Conservation (phyloP, 53 echinoderm and acorn worm species). For the Stichopus horrens region DNA sequence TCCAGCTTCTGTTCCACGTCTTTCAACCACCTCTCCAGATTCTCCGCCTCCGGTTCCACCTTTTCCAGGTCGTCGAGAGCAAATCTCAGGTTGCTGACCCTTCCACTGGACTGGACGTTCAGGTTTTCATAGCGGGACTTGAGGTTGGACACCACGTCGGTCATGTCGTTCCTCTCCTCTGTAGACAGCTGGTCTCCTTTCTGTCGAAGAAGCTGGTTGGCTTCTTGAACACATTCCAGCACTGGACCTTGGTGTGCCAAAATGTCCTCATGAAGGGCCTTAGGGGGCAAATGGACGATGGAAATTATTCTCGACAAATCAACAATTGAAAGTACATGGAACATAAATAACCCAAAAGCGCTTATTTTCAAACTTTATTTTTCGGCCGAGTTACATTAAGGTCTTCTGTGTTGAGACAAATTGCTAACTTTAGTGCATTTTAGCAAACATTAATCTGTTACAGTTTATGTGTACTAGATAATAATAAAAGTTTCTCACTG, state of each 20-base stretch:
- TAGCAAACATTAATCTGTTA: too few relatives aligned
- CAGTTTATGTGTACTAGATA: too few relatives aligned
- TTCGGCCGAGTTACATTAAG: too few relatives aligned
- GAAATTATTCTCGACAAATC: too few relatives aligned
- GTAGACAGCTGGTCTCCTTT: slow-evolving; percentile 81
- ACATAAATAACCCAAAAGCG: too few relatives aligned
- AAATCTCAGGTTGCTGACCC: slow-evolving; percentile 73
- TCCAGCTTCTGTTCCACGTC: slow-evolving; percentile 83
- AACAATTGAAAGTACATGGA: too few relatives aligned
- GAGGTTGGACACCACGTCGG: slow-evolving; percentile 55
- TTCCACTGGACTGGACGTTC: slow-evolving; percentile 83
- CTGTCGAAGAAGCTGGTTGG: slow-evolving; percentile 87
- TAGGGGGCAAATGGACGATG: background rate
- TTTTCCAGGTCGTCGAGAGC: slow-evolving; percentile 79
- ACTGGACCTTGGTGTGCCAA: slow-evolving; percentile 87
- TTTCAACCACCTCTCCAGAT: slow-evolving; percentile 85
- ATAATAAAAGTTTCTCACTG: too few relatives aligned
- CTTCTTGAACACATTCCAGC: slow-evolving; percentile 79
- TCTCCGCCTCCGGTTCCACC: slow-evolving; percentile 78
- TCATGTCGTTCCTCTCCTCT: slow-evolving; percentile 70
- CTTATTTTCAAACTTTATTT: too few relatives aligned
- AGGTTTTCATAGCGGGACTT: slow-evolving; percentile 88
- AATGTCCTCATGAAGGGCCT: slow-evolving; percentile 90
- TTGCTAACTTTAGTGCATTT: too few relatives aligned
- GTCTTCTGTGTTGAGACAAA: too few relatives aligned